Percentiles rank a stretch among this genome's conserved stretches.
These are phyloP conservation scores for Ceraclea dissimilis DNA, from an alignment of 2,888 invertebrate genomes.

Conservation along the genomic window DNA sequence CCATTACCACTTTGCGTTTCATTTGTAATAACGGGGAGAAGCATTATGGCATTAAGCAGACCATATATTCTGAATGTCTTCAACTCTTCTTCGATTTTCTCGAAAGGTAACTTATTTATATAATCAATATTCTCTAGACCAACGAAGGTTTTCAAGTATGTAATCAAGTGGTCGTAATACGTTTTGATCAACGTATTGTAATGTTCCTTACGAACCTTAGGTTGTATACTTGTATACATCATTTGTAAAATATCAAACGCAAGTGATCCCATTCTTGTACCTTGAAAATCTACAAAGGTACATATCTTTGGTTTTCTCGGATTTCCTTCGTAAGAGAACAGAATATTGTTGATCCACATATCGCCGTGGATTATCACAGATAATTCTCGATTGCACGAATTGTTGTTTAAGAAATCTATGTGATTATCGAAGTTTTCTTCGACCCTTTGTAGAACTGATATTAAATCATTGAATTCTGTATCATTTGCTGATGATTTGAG, in stretches of 20 bases:
- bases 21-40: constrained; percentile 17
- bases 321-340: constrained; percentile 30
- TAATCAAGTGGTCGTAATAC: constrained; percentile 11
- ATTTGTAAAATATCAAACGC: constrained; percentile 18
- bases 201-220: constrained; percentile 11
- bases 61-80: constrained; percentile 17
- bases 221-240: constrained; percentile 21
- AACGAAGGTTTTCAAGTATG: constrained; percentile 10
- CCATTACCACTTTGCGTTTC: neutral
- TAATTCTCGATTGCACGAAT: neutral
- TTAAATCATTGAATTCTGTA: neutral
- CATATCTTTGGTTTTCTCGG: constrained; percentile 28
- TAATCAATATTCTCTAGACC: constrained; percentile 11
- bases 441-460: neutral
- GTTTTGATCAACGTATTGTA: constrained; percentile 11
- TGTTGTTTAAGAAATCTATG: neutral
- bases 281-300: constrained; percentile 37
- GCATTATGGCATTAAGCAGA: constrained; percentile 18
- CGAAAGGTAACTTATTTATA: constrained; percentile 8
- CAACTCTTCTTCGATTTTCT: constrained; percentile 11
- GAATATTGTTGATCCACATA: constrained; percentile 31
- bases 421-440: neutral
- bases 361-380: constrained; percentile 32
- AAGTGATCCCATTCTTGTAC: constrained; percentile 27
- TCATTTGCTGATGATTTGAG: neutral